These are phyloP conservation scores for Semicossyphus pulcher DNA, from an alignment of 2,113 vertebrate species.

Conservation along the genomic window DNA sequence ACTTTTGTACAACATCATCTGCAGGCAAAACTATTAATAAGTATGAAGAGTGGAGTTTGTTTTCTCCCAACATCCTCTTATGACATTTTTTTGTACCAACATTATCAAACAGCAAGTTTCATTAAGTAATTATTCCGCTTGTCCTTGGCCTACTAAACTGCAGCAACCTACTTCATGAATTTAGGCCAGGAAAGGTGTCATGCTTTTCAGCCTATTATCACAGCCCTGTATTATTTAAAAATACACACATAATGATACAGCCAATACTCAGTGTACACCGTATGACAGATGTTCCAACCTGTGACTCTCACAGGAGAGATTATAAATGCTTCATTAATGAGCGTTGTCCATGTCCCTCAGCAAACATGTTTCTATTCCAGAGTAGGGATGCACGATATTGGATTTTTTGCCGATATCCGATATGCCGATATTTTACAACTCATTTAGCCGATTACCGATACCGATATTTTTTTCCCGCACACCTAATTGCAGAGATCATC, in stretches of 20 bases:
- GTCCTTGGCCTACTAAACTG: not conserved
- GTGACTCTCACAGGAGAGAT: not conserved
- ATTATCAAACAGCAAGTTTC: not conserved
- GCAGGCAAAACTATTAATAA: not conserved
- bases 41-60: slow-evolving; percentile 12
- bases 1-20: slow-evolving; percentile 16
- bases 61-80: not conserved
- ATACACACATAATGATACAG: not conserved
- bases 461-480: too few relatives aligned
- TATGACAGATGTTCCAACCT: not conserved
- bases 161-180: not conserved
- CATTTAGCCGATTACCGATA: too few relatives aligned
- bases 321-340: not conserved
- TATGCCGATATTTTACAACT: too few relatives aligned
- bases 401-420: too few relatives aligned
- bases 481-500: too few relatives aligned
- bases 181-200: not conserved
- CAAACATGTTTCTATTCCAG: too few relatives aligned
- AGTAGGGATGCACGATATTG: too few relatives aligned
- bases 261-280: not conserved
- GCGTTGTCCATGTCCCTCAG: not conserved
- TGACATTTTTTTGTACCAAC: not conserved
- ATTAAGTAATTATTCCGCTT: not conserved
- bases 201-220: not conserved
- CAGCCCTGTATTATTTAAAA: not conserved